phyloP scores from a whole-genome alignment of 1,140 invertebrate genomes.

The Trichonephila inaurata region DNA sequence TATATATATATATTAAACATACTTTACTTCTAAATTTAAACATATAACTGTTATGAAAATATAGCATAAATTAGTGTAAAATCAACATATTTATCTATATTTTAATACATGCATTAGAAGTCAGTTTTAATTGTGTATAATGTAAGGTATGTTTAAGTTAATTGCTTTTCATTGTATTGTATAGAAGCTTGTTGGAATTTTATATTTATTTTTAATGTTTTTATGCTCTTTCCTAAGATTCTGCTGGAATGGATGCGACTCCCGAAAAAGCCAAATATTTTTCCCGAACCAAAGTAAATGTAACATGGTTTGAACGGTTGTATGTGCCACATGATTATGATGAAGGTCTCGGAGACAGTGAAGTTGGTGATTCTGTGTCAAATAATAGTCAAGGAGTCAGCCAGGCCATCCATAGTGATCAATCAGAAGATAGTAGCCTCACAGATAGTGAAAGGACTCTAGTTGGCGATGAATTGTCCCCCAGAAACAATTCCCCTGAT shows the following conservation, averaged over 20 bases:
- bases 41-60: no score
- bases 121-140: no score
- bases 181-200: no score
- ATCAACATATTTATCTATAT: no score
- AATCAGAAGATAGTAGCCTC: slow-evolving; percentile 87
- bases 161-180: no score
- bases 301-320: neutral
- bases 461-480: slow-evolving; percentile 72
- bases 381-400: neutral
- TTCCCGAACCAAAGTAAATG: neutral
- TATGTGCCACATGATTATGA: slow-evolving; percentile 74
- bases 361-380: slow-evolving; percentile 52
- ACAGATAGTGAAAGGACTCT: slow-evolving; percentile 86
- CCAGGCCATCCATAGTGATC: slow-evolving; percentile 83
- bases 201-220: no score
- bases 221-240: no score
- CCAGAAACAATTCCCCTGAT: slow-evolving; percentile 67
- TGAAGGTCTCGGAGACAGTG: slow-evolving; percentile 79
- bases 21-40: no score
- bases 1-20: no score
- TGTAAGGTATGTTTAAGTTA: no score
- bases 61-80: no score
- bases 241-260: neutral
- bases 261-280: neutral
- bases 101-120: no score